These are phyloP conservation scores for Oeneis ivallda DNA, from an alignment of 2,888 invertebrate species.

Conservation along the genomic window DNA sequence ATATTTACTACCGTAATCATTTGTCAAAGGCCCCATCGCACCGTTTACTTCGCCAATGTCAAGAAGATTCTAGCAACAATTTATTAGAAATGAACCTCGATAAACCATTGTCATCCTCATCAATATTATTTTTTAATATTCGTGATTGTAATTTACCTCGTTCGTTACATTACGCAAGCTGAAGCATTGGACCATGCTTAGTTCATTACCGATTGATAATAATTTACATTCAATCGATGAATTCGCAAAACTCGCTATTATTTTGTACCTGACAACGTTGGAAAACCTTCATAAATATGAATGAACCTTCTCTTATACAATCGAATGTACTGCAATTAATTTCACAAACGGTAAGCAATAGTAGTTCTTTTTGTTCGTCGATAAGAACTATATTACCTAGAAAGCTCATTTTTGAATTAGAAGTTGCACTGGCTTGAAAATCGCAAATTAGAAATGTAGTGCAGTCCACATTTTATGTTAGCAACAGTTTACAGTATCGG, in stretches of 20 bases:
- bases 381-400: conserved; percentile 11
- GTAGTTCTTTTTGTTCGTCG: background rate
- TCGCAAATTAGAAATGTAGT: conserved; percentile 19
- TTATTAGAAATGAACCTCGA: background rate
- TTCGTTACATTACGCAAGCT: conserved; percentile 17
- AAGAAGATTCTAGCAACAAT: background rate
- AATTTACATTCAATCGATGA: conserved; percentile 56
- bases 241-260: conserved; percentile 46
- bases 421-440: conserved; percentile 10
- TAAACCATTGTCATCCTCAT: background rate
- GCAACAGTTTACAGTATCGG: conserved; percentile 2
- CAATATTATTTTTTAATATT: conserved; percentile 15
- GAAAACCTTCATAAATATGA: conserved; percentile 50
- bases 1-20: too few species aligned
- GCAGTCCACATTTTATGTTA: conserved; percentile 25
- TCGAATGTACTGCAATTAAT: conserved; percentile 21
- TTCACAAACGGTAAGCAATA: conserved; percentile 10
- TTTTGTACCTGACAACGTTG: conserved; percentile 45
- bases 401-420: background rate
- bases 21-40: background rate
- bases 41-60: background rate
- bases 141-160: conserved; percentile 18
- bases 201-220: conserved; percentile 42
- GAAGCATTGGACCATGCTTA: conserved; percentile 30
- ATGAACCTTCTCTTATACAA: conserved; percentile 41